A percentile compares a stretch with the other conserved stretches of the same genome.
phyloP scores from a whole-genome alignment of 2,113 vertebrate genomes.

The Eulacestoma nigropectus region DNA sequence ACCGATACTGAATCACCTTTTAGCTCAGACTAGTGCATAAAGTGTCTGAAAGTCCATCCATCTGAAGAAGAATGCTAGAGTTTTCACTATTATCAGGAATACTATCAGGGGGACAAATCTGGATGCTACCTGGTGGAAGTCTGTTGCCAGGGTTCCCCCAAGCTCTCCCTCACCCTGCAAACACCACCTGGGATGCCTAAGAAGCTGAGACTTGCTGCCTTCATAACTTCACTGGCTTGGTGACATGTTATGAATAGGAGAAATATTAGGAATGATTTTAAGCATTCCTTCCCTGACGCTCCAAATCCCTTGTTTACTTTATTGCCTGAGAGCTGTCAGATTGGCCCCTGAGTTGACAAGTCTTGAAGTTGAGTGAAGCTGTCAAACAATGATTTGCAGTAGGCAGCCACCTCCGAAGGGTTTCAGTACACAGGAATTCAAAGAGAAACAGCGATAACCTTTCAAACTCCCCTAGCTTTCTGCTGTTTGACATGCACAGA shows the following conservation, averaged over 20 bases:
- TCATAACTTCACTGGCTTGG: slow-evolving; percentile 11
- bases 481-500: slow-evolving; percentile 40
- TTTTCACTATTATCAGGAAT: neutral
- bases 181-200: slow-evolving; percentile 25
- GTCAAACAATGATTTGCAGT: slow-evolving; percentile 71
- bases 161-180: neutral
- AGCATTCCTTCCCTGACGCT: slow-evolving; percentile 66
- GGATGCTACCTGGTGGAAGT: neutral
- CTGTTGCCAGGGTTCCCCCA: neutral
- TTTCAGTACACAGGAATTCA: slow-evolving; percentile 62
- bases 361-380: slow-evolving; percentile 70
- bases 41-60: neutral
- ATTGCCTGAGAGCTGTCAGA: slow-evolving; percentile 69
- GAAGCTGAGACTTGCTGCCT: slow-evolving; percentile 46
- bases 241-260: slow-evolving; percentile 70
- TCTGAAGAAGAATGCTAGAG: neutral
- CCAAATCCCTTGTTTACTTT: slow-evolving; percentile 77
- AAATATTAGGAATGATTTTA: slow-evolving; percentile 73
- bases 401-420: slow-evolving; percentile 61
- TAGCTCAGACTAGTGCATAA: neutral
- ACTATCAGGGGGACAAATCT: neutral
- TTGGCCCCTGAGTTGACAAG: slow-evolving; percentile 42
- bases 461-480: slow-evolving; percentile 59
- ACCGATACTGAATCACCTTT: neutral
- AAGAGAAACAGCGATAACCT: slow-evolving; percentile 70